Evolutionary conservation across 2,888 invertebrate genomes (phyloP), one percentile per base, ranked within the genome.

Genomic region (Eristalis pertinax): DNA sequence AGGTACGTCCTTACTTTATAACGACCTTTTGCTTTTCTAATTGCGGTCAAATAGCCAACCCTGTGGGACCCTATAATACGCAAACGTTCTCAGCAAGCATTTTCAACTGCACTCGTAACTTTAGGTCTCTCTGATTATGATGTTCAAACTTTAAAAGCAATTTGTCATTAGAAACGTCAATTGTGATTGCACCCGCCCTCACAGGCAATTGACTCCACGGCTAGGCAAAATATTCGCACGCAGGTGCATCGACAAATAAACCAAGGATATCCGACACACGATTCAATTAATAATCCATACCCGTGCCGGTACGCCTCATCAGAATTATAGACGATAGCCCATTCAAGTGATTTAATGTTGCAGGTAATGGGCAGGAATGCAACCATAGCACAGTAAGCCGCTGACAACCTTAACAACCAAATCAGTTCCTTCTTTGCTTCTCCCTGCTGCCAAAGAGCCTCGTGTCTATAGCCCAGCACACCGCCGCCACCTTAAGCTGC

Each of bases 351-450:
- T 64, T 78, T 56, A 70, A 67, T 62, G 35, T 50, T 73, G 58
- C 26, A 13, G 62, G 24, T 38, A 62, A 41, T 63, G 13, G 69
- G 65, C 50, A 50, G 19, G 19, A 58, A 4, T 72, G 76, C 82
- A 70, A 70, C 62, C 43, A 22, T 65, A 76, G 65, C 76, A 32
- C 32, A 65, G 35, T 70, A 62, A 70, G 41, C 35, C 29, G 22
- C 60, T 35, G n/a, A 35, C n/a, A 50, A 43, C 24, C 56, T 56
- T 68, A 63, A 68, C 74, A 50, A 74, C 15, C 56, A 75, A 81
- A 63, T 70, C 76, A 43, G 29, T 76, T 70, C 65, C 70, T 76
- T 56, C n/a, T 41, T 3, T 35, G 11, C 38, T 26, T 19, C 64
- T 41, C 43, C 29, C 50, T 64, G 22, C 56, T 26, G 35, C n/a